A percentile compares a stretch with the other conserved stretches of the same genome.
Conservation (phyloP, 1,140 invertebrate species). For the Pomacea maculata region DNA sequence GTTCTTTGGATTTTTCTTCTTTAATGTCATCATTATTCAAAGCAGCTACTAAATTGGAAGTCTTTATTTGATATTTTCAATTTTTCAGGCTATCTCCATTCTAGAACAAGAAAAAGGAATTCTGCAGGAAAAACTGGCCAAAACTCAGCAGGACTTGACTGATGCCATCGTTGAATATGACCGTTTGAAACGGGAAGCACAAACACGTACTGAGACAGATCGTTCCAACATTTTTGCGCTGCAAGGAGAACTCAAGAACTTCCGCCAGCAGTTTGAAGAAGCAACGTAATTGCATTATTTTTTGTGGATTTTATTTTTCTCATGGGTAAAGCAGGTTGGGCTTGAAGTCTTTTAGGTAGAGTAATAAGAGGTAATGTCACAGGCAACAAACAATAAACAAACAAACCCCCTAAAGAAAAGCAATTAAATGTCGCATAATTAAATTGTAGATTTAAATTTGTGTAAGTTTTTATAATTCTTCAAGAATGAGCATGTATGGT, state of each 20-base stretch:
- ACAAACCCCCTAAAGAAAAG: no score
- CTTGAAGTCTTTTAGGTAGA: no score
- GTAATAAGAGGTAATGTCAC: no score
- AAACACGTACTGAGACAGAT: constrained; percentile 59
- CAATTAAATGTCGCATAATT: no score
- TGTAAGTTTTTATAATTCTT: no score
- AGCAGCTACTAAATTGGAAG: not conserved
- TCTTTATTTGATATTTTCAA: not conserved
- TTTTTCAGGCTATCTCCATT: constrained; percentile 57
- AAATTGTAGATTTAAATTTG: no score
- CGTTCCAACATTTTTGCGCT: constrained; percentile 55
- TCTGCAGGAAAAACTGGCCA: constrained; percentile 59
- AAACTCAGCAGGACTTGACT: constrained; percentile 52
- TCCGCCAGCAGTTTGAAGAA: constrained; percentile 64
- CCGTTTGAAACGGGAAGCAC: constrained; percentile 58
- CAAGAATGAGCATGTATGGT: no score
- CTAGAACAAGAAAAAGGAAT: constrained; percentile 64
- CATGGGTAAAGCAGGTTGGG: no score
- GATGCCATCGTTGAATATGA: constrained; percentile 55
- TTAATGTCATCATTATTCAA: not conserved
- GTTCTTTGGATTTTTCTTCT: not conserved
- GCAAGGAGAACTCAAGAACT: constrained; percentile 61
- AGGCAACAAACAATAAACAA: no score
- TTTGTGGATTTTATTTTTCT: not conserved
- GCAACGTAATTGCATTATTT: constrained; percentile 50